A percentile compares a stretch with the other conserved stretches of the same genome.
phyloP scores from a whole-genome alignment of 2,113 vertebrate species.

The Nycticryphes semicollaris region DNA sequence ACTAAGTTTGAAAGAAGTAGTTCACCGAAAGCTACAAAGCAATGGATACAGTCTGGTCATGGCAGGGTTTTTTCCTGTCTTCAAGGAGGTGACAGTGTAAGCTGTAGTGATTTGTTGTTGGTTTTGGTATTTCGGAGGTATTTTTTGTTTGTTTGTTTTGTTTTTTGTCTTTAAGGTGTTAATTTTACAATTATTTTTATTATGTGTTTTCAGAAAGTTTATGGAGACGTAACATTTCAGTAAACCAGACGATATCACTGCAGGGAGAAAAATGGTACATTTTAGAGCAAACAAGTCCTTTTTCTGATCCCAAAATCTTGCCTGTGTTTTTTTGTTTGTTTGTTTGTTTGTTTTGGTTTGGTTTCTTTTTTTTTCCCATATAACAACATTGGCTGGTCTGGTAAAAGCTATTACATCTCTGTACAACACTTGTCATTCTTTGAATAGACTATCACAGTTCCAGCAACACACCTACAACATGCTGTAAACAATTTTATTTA shows the following conservation, averaged over 20 bases:
- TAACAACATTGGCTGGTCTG: neutral
- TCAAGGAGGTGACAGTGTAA: neutral
- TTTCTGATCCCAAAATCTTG: neutral
- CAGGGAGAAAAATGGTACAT: neutral
- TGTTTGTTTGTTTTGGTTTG: too few species aligned
- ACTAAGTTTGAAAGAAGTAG: constrained; percentile 73
- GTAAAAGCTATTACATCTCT: neutral
- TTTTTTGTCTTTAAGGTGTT: neutral
- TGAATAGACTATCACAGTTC: neutral
- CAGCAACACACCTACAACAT: neutral
- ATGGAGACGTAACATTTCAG: neutral
- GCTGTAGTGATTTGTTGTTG: neutral
- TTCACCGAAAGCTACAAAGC: neutral
- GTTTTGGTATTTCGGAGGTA: neutral
- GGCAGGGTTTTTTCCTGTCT: neutral
- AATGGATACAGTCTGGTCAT: neutral
- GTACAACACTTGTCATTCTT: neutral
- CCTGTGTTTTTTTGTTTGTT: too few species aligned
- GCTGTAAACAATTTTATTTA: constrained; percentile 1
- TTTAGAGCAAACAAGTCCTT: neutral
- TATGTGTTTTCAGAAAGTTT: neutral
- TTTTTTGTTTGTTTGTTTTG: too few species aligned
- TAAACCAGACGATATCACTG: neutral
- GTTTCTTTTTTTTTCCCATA: neutral
- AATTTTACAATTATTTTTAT: constrained; percentile 11